Evolutionary conservation across 2,113 vertebrate species (phyloP), one percentile per base, ranked within the genome.

Genomic region (Gobius niger): DNA sequence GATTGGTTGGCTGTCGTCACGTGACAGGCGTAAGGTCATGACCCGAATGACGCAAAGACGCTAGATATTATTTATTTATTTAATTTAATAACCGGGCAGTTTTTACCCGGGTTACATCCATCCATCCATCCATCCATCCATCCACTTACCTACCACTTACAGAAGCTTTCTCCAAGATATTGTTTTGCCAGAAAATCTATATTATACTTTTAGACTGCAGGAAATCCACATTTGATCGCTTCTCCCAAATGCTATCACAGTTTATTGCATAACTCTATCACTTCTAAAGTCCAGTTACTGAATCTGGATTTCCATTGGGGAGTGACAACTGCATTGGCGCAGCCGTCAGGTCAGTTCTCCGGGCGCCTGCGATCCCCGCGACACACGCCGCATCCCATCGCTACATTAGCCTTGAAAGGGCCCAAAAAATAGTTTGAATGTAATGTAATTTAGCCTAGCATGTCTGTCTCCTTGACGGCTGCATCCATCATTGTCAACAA

Each of bases 401-500:
- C 70, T 67, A 72, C 81, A 77, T 88, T 81, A 87, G 90, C 91
- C 89, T 91, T 91, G 91, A 87, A 82, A 82, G 64, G 67, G 69
- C 54, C 50, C 13, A 68, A 82, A 73, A 87, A 86, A 70, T 67
- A 68, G 74, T 85, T 83, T 84, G 80, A 87, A 88, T 86, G 73
- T 91, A 88, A 91, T 90, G 79, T 91, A 89, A 92, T 93, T 92
- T 91, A 90, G 89, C 86, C 82, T 47, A 47, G 51, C 67, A 60
- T 67, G 87, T 91, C 88, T 90, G 85, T 84, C 76, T 65, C 46
- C 64, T 47, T 74, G 89, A 92, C 83, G 79, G 86, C 87, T 83
- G 78, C 89, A 93, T 93, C 91, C 87, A 88, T 93, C 91, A 93
- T 76, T 90, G 91, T 93, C 92, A 92, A 59, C 77, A 70, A 79